Evolutionary conservation across 1,140 invertebrate genomes (phyloP).

Genomic region (Drosophila ohnishii): DNA sequence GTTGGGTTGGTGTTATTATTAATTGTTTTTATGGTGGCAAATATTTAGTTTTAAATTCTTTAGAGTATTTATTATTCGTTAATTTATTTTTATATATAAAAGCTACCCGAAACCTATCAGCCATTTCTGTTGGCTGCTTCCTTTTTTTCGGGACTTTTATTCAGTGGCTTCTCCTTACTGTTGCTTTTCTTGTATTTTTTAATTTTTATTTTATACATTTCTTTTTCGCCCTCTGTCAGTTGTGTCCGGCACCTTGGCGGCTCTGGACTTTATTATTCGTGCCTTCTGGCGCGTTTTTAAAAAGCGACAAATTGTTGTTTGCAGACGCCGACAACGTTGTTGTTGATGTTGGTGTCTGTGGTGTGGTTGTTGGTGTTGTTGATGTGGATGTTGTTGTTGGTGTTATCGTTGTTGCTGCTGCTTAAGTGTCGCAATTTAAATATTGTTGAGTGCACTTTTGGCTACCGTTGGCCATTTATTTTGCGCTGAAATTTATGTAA

Average conservation of each 20-base stretch:
- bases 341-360: conserved; percentile 27
- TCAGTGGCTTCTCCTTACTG: conserved; percentile 8
- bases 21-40: neutral
- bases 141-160: conserved; percentile 11
- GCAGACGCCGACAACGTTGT: conserved; percentile 68
- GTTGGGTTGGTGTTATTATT: neutral
- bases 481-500: conserved; percentile 79
- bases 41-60: neutral
- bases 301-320: conserved; percentile 79
- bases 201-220: conserved; percentile 11
- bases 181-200: neutral
- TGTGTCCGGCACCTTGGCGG: conserved; percentile 46
- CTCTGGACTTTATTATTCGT: conserved; percentile 62
- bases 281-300: conserved; percentile 77
- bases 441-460: conserved; percentile 80
- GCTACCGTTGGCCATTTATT: conserved; percentile 79
- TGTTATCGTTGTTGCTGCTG: conserved; percentile 35
- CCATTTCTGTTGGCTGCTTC: neutral
- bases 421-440: conserved; percentile 80
- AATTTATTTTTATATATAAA: neutral
- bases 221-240: conserved; percentile 31
- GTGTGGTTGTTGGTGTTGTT: conserved; percentile 16
- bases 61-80: conserved; percentile 16
- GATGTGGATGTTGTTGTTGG: conserved; percentile 8
- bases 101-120: conserved; percentile 8